A percentile compares a stretch with the other conserved stretches of the same genome.
Evolutionary conservation across 2,797 vertebrate species (phyloP).

Genomic region (Thripadectes ignobilis): DNA sequence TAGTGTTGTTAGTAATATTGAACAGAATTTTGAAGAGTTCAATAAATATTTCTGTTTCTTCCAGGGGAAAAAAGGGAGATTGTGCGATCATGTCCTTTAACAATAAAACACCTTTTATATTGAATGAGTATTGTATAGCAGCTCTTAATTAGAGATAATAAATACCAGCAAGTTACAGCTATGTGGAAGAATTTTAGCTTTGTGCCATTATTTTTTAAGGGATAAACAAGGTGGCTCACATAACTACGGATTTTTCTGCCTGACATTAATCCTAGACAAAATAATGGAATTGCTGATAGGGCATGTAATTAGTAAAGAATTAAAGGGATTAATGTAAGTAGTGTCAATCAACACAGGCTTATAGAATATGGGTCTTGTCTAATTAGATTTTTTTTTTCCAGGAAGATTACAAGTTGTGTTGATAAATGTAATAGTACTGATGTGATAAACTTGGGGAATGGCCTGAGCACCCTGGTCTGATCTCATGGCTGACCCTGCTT

Average conservation of each 20-base stretch:
- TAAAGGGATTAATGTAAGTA: slow-evolving; percentile 57
- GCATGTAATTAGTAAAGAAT: slow-evolving; percentile 62
- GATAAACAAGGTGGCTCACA: slow-evolving; percentile 27
- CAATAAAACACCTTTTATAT: neutral
- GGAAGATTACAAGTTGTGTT: slow-evolving; percentile 26
- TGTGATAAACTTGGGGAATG: neutral
- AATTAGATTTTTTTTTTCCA: slow-evolving; percentile 2
- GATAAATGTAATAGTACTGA: neutral
- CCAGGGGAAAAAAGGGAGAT: neutral
- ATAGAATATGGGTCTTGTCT: slow-evolving; percentile 7
- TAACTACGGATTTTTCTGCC: neutral
- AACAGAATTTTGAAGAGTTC: neutral
- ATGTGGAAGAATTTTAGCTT: neutral
- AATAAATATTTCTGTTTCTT: slow-evolving; percentile 17
- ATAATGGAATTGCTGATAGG: slow-evolving; percentile 61
- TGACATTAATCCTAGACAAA: slow-evolving; percentile 55
- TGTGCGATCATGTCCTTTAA: neutral
- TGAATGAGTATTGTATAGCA: neutral
- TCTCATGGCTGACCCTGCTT: neutral
- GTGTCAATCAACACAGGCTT: slow-evolving; percentile 27
- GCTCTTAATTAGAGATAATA: slow-evolving; percentile 35
- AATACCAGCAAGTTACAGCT: slow-evolving; percentile 2
- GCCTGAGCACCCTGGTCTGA: neutral
- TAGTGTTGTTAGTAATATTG: neutral
- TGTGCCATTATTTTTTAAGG: slow-evolving; percentile 22